Base-by-base conservation (phyloP, 1,140 invertebrate species). In the Pseudomyrmex gracilis region DNA sequence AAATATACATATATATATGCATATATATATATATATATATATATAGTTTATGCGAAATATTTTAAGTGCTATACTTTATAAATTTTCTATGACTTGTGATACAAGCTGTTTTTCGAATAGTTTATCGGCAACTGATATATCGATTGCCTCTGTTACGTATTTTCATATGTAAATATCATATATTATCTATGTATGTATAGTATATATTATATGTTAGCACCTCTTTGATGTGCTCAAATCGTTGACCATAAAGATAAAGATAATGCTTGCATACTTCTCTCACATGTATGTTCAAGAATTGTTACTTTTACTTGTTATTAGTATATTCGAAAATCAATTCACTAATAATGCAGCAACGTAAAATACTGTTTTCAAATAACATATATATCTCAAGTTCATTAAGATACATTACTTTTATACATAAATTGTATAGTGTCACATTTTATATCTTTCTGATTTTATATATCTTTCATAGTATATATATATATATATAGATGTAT, bases 191-290 rank as follows among this genome's bases (percentile, higher is more conserved):
- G 5, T 34, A 34, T 34, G 49, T 13, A 51, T 51, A 51, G 49
- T 51, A 70, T 71, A 24, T 80, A 71, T 70, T 80, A 43, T 47
- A 34, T 20, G 53, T 80, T 70, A 78, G 68, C 51, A 66, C 53
- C 43, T 80, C 43, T 80, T 58, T 49, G 76, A 70, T 80, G 22
- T 57, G 20, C 67, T 67, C 20, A 49, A 58, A 49, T 76, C 71
- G 70, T 80, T 70, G 43, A 70, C 71, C 24, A 71, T 20, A 47
- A n/a, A 80, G 34, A 12, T 34, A 17, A 17, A 70, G 43, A 17
- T 57, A 49, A 67, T 34, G 20, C 43, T 80, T 80, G 34, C 43
- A 51, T 58, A 80, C 71, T 70, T 80, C 71, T 80, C 20, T 80
- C 68, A 78, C 51, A 58, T 45, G n/a, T 24, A 24, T 24, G 58